Conservation (phyloP, 2,113 vertebrate species). For the Callocephalon fimbriatum region DNA sequence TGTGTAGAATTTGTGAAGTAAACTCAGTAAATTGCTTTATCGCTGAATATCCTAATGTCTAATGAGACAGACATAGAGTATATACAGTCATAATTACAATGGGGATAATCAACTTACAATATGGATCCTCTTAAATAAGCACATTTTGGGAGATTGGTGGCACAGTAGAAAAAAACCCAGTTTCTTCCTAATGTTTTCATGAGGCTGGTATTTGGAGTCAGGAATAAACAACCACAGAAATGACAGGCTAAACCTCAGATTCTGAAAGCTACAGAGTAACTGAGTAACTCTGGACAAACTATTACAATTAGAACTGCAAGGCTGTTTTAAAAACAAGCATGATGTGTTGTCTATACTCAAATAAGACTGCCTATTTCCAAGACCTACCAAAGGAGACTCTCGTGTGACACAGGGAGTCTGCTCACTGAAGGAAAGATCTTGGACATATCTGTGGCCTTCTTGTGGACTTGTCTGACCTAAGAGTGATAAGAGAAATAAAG, state of each 20-base stretch:
- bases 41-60: not conserved
- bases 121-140: not conserved
- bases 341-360: not conserved
- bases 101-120: not conserved
- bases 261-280: not conserved
- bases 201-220: not conserved
- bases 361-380: not conserved
- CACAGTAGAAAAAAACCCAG: fast-evolving
- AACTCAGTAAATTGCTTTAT: not conserved
- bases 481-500: not conserved
- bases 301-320: not conserved
- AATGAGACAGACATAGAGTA: not conserved
- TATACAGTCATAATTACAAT: not conserved
- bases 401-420: fast-evolving
- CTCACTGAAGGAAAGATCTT: not conserved
- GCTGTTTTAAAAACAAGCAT: not conserved
- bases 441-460: not conserved
- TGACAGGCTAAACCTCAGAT: not conserved
- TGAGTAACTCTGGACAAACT: not conserved
- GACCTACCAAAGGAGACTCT: not conserved
- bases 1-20: not conserved
- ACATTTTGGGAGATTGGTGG: not conserved
- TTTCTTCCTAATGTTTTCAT: not conserved
- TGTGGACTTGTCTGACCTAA: too few relatives aligned
- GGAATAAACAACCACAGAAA: not conserved